phyloP scores from a whole-genome alignment of 2,888 invertebrate genomes.

The Cataglyphis altisquamis region DNA sequence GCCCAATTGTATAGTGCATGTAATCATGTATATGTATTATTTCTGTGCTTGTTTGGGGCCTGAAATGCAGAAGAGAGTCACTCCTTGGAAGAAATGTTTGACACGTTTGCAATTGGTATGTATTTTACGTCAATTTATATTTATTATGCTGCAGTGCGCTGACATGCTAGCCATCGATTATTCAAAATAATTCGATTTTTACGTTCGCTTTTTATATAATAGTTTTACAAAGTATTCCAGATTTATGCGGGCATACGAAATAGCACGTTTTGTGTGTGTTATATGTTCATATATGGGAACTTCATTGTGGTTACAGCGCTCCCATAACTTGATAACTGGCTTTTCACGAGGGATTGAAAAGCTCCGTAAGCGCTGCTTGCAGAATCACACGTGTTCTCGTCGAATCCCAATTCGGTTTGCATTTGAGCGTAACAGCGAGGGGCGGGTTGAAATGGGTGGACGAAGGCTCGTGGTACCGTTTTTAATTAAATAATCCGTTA shows the following conservation, averaged over 20 bases:
- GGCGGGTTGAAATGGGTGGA: slow-evolving; percentile 24
- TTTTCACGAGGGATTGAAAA: slow-evolving; percentile 65
- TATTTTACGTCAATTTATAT: slow-evolving; percentile 55
- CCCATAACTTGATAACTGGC: slow-evolving; percentile 67
- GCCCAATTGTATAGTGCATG: slow-evolving; percentile 90
- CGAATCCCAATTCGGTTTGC: slow-evolving; percentile 66
- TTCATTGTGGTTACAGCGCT: slow-evolving; percentile 53
- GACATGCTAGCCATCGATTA: background rate
- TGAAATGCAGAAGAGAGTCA: slow-evolving; percentile 87
- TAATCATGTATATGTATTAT: slow-evolving; percentile 93
- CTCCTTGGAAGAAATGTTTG: slow-evolving; percentile 88
- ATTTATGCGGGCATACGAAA: slow-evolving; percentile 13
- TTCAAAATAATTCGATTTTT: slow-evolving; percentile 20
- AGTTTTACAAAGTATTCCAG: slow-evolving; percentile 23
- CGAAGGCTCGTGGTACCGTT: slow-evolving; percentile 47
- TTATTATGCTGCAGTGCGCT: slow-evolving; percentile 49
- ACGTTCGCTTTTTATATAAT: slow-evolving; percentile 24
- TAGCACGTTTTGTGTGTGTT: slow-evolving; percentile 32
- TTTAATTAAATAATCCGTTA: slow-evolving; percentile 77
- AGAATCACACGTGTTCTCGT: slow-evolving; percentile 64
- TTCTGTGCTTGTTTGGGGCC: slow-evolving; percentile 89
- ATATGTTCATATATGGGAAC: slow-evolving; percentile 58
- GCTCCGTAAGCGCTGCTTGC: slow-evolving; percentile 60
- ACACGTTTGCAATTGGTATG: slow-evolving; percentile 90
- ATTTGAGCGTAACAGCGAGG: slow-evolving; percentile 50